Percentiles rank a stretch among this genome's conserved stretches.
Conservation (phyloP, 2,888 invertebrate species). For the Idaea dimidiata region DNA sequence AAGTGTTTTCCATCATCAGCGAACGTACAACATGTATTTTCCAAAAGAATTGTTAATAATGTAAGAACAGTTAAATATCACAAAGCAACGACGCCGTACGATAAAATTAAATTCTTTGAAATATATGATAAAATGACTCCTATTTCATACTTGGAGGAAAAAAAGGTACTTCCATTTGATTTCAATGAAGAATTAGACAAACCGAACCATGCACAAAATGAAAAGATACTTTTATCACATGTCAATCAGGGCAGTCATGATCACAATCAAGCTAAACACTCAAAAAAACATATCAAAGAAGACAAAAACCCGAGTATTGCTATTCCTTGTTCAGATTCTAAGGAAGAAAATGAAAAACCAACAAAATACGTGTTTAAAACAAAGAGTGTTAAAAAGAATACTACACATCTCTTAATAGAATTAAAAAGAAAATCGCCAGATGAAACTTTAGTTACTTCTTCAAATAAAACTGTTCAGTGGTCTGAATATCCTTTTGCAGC, state of each 20-base stretch:
- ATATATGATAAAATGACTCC: constrained; percentile 57
- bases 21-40: neutral
- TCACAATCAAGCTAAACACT: constrained; percentile 36
- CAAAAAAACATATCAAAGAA: constrained; percentile 45
- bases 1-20: neutral
- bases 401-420: neutral
- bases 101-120: constrained; percentile 70
- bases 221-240: constrained; percentile 39
- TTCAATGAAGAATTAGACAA: constrained; percentile 22
- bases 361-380: constrained; percentile 5
- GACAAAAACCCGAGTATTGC: constrained; percentile 12
- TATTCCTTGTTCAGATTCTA: constrained; percentile 6
- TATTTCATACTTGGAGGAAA: constrained; percentile 16
- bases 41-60: neutral
- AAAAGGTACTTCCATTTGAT: constrained; percentile 20
- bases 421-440: neutral
- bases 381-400: neutral
- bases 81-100: constrained; percentile 36
- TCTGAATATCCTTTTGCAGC: constrained; percentile 58
- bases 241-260: constrained; percentile 35
- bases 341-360: constrained; percentile 8
- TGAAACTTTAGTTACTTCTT: neutral
- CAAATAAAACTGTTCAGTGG: constrained; percentile 41
- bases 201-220: constrained; percentile 21
- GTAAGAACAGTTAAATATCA: neutral